Percentiles rank a stretch among this genome's conserved stretches.
Evolutionary conservation across 2,797 vertebrate species (phyloP).

Genomic region (Psittacula echo): DNA sequence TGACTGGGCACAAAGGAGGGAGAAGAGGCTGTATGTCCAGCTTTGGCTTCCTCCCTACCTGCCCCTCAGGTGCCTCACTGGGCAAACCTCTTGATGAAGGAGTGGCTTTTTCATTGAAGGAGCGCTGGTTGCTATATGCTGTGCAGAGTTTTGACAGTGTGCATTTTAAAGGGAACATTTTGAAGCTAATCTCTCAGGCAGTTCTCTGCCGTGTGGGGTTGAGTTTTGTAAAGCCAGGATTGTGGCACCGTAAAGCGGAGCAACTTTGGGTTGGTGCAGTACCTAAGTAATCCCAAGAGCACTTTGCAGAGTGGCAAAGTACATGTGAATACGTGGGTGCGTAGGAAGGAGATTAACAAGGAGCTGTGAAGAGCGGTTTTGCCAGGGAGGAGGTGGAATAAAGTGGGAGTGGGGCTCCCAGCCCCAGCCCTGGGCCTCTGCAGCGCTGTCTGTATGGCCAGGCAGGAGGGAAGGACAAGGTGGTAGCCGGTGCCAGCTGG

Average conservation of each 20-base stretch:
- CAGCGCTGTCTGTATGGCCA: not conserved
- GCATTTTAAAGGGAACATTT: not conserved
- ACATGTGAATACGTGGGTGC: not conserved
- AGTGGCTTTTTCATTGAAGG: not conserved
- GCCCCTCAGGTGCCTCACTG: not conserved
- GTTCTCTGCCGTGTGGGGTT: not conserved
- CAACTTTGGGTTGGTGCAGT: not conserved
- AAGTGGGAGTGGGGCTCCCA: slow-evolving; percentile 9
- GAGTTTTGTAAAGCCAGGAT: not conserved
- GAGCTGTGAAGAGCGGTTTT: not conserved
- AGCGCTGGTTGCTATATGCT: rapidly evolving
- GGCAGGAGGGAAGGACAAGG: rapidly evolving
- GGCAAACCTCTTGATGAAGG: not conserved
- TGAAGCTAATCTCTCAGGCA: not conserved
- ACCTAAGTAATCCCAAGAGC: slow-evolving; percentile 55
- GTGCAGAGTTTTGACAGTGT: not conserved
- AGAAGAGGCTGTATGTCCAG: not conserved
- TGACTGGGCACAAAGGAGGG: not conserved
- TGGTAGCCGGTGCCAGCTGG: not conserved
- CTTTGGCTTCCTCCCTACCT: not conserved
- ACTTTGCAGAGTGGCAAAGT: slow-evolving; percentile 40
- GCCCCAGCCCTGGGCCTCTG: not conserved
- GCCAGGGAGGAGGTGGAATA: slow-evolving; percentile 23
- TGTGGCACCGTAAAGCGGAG: not conserved
- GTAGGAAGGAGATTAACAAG: slow-evolving; percentile 53